phyloP scores from a whole-genome alignment of 2,113 vertebrate genomes.

The Onychostoma macrolepis region DNA sequence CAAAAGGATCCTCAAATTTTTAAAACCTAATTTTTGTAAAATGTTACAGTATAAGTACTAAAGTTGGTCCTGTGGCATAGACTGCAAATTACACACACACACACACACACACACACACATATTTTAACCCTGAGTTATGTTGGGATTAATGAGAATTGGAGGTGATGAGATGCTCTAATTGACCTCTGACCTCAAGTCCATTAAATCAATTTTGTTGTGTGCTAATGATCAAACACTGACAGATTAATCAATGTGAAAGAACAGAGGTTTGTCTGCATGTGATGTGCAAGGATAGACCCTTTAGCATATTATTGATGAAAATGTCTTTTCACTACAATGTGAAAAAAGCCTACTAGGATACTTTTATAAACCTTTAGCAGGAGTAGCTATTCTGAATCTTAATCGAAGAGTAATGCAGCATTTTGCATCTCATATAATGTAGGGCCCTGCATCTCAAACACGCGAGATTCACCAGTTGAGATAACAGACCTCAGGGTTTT shows the following conservation, averaged over 20 bases:
- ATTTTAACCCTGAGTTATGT: slow-evolving; percentile 5
- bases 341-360: slow-evolving; percentile 6
- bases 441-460: background rate
- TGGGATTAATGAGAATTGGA: slow-evolving; percentile 31
- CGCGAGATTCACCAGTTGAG: background rate
- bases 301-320: slow-evolving; percentile 7
- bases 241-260: slow-evolving; percentile 26
- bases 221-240: slow-evolving; percentile 34
- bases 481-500: slow-evolving; percentile 31
- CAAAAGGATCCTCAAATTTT: background rate
- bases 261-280: slow-evolving; percentile 25
- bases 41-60: background rate
- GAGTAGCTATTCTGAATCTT: background rate
- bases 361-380: background rate
- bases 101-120: background rate
- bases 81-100: background rate
- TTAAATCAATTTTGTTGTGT: slow-evolving; percentile 37
- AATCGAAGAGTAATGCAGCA: background rate
- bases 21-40: background rate
- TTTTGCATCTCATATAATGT: background rate
- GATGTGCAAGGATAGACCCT: background rate
- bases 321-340: slow-evolving; percentile 16
- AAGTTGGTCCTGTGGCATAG: background rate
- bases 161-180: slow-evolving; percentile 29
- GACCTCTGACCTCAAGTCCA: slow-evolving; percentile 32